Base-by-base conservation (phyloP, 2,888 invertebrate genomes). In the Patella ulyssiponensis region DNA sequence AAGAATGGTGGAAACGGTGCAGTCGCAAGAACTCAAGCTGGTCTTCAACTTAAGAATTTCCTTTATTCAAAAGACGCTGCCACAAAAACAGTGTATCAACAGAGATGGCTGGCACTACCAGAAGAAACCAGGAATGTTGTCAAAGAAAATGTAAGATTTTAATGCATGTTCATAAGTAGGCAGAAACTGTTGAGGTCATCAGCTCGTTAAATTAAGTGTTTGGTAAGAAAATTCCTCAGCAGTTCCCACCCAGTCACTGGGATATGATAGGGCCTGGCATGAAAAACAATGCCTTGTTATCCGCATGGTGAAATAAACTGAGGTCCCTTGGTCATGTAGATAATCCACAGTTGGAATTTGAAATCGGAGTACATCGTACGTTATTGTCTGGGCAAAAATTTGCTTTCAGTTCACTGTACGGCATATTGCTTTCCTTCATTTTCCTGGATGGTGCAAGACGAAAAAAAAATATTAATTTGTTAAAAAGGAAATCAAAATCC, bases 1-100 rank as follows among this genome's bases (percentile, higher is more conserved):
- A 95, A 95, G 84, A 96, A 96, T 93, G 95, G 95, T 51, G 95
- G 95, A 73, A 97, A 97, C 91, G 96, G 96, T 90, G 95, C 96
- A 76, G 98, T 98, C 88, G 98, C 98, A 58, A 95, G 99, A 79
- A 98, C 98, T 96, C 99, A 99, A 86, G 98, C 99, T 82, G 99
- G 99, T 84, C 93, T 99, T 85, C 99, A 99, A 93, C 94, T 99
- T 77, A 99, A 99, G 93, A 99, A 99, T 93, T 96, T 97, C 88
- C 94, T 99, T 76, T 98, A 98, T 79, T 97, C 99, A 81, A 99
- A 99, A 94, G 99, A 99, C 92, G 93, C 94, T 51, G 93, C 93
- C 72, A 93, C 97, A 76, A 96, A 96, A 92, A 93, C 93, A 80
- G 95, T 95, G 84, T 96, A 97, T 91, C 96, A 98, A 91, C 95